Evolutionary conservation across 2,888 invertebrate species (phyloP).

Genomic region (Oeneis ivallda): DNA sequence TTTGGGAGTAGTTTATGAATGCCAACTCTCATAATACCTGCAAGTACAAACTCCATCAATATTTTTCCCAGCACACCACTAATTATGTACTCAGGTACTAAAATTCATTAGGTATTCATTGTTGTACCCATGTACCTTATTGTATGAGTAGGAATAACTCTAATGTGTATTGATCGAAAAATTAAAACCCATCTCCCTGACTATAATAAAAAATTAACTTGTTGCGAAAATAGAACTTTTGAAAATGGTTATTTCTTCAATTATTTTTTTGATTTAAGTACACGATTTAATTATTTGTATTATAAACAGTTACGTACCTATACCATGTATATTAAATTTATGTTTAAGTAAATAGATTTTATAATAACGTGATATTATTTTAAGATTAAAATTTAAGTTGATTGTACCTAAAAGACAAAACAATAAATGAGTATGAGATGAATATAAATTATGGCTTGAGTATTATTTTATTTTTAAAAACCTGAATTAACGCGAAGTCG

Average conservation of each 20-base stretch:
- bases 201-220: too few species aligned
- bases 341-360: conserved; percentile 19
- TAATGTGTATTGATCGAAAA: too few species aligned
- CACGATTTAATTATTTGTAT: too few species aligned
- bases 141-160: too few species aligned
- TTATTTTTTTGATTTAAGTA: too few species aligned
- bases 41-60: not conserved
- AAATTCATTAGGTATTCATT: too few species aligned
- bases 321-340: conserved; percentile 12
- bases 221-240: too few species aligned
- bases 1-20: not conserved
- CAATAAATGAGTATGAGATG: conserved; percentile 45
- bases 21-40: not conserved
- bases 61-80: not conserved
- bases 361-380: conserved; percentile 64
- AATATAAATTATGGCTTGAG: conserved; percentile 22
- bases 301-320: not conserved
- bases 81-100: not conserved
- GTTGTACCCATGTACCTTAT: too few species aligned
- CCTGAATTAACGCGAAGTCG: too few species aligned
- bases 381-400: conserved; percentile 50
- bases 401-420: conserved; percentile 64
- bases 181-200: too few species aligned
- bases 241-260: too few species aligned
- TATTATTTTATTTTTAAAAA: not conserved